Percentiles rank a stretch among this genome's conserved stretches.
These are phyloP conservation scores for Ryuthela nishihirai DNA, from an alignment of 2,888 invertebrate species.

Conservation along the genomic window DNA sequence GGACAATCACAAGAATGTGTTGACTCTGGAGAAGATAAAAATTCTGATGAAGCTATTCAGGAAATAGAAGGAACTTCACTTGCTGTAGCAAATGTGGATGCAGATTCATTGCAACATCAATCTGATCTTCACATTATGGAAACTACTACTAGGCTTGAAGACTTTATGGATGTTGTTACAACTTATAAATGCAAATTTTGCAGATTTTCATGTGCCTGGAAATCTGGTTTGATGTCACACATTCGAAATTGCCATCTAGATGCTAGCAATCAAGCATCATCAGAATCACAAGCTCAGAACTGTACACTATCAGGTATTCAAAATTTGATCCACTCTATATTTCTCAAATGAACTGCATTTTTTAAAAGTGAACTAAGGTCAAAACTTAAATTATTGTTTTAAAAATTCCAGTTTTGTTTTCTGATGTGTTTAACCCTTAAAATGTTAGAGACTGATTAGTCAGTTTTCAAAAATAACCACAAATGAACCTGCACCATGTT, in stretches of 20 bases:
- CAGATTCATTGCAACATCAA: background rate
- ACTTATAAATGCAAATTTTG: constrained; percentile 59
- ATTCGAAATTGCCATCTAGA: constrained; percentile 47
- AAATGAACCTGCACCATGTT: too few relatives aligned
- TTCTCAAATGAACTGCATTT: too few relatives aligned
- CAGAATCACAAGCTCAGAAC: too few relatives aligned
- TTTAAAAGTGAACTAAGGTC: too few relatives aligned
- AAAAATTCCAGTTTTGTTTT: too few relatives aligned
- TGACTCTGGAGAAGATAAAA: background rate
- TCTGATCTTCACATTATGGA: constrained; percentile 9
- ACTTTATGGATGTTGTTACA: constrained; percentile 57
- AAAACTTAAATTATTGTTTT: too few relatives aligned
- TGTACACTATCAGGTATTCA: too few relatives aligned
- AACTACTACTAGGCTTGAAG: constrained; percentile 46
- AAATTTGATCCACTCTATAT: too few relatives aligned
- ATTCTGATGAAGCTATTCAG: background rate
- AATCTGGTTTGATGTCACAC: constrained; percentile 51
- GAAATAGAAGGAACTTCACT: constrained; percentile 9
- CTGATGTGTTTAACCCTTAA: too few relatives aligned
- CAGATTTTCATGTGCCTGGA: constrained; percentile 54
- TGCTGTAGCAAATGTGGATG: background rate
- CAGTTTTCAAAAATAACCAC: too few relatives aligned
- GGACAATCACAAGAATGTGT: background rate
- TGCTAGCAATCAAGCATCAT: too few relatives aligned
- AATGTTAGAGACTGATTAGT: too few relatives aligned